Evolutionary conservation across 2,888 invertebrate genomes (phyloP), one percentile per base, ranked within the genome.

Genomic region (Macrosoma leucophasiata): DNA sequence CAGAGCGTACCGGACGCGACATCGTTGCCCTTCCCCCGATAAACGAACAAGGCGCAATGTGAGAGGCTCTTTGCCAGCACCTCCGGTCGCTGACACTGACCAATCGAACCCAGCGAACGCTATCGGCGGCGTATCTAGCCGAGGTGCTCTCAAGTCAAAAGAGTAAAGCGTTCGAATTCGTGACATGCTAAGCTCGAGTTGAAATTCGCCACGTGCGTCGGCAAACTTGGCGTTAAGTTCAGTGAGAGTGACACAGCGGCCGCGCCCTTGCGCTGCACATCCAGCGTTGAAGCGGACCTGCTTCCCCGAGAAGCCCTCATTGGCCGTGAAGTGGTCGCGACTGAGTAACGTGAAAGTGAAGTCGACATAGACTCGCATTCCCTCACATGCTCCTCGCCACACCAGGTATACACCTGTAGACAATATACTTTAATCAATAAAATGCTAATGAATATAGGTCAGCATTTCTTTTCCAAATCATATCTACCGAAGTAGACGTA

Each of bases 61-160:
- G 5, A 82, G 52, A 1, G 81, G 79, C 31, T 88, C 88, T 51
- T 87, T 88, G 15, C 87, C 88, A 36, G 79, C 72, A 21, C 88
- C 89, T 31, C 85, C 82, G 2, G 87, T 88, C 22, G 89, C 86
- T 1, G 89, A 84, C 24, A 93, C 82, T 53, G 91, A 92, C 94
- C 94, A 94, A 60, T 94, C 93, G 65, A 91, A 93, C 14, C 91
- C 90, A 5, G 93, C 93, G 62, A 92, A 94, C 0, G 90, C 88
- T 66, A 94, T 93, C 37, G 81, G 82, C 10, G 79, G 74, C 13
- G 82, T 81, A 39, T 79, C 82, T 25, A 87, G 75, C 4, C 86
- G 84, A 2, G 89, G 89, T 21, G 90, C 81, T 11, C 86, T 84
- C 40, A 92, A 81, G 59, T 91, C 91, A 42, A 90, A 89, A 48